Evolutionary conservation across 1,140 invertebrate genomes (phyloP).

Genomic region (Apis cerana): DNA sequence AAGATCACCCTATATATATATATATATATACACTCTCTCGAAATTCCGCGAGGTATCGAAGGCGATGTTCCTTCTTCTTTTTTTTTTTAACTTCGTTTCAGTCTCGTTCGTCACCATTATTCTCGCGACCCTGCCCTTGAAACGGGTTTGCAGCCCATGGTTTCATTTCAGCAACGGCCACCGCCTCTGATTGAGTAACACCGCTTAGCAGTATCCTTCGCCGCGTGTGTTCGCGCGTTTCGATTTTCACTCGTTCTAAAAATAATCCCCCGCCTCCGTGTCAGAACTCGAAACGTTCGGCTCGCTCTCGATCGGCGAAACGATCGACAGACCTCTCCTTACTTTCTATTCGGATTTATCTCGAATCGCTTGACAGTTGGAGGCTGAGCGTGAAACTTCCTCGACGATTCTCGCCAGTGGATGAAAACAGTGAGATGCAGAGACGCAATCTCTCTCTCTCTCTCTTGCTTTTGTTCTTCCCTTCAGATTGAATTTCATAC

Average conservation of each 20-base stretch:
- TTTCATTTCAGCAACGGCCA: conserved; percentile 35
- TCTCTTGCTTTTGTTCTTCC: too few species aligned
- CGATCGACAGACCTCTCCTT: neutral
- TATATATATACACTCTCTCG: too few species aligned
- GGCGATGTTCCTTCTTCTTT: too few species aligned
- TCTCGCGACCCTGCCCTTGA: conserved; percentile 39
- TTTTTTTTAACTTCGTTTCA: conserved; percentile 24
- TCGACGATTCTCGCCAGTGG: neutral
- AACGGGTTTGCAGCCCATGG: conserved; percentile 25
- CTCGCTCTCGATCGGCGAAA: neutral
- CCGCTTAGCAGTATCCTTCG: conserved; percentile 35
- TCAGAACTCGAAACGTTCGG: neutral
- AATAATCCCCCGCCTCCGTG: neutral
- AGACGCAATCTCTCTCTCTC: too few species aligned
- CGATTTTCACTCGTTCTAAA: conserved; percentile 14
- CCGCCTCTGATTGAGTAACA: conserved; percentile 22
- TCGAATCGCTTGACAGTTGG: neutral
- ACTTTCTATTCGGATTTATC: conserved; percentile 7
- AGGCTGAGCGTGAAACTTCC: neutral
- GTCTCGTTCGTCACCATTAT: conserved; percentile 31
- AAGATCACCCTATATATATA: too few species aligned
- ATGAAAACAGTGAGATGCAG: neutral
- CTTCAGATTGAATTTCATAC: neutral
- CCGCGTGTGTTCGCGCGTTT: neutral
- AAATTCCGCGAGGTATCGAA: too few species aligned